Conservation (phyloP, 2,113 vertebrate species). For the Embiotoca jacksoni region DNA sequence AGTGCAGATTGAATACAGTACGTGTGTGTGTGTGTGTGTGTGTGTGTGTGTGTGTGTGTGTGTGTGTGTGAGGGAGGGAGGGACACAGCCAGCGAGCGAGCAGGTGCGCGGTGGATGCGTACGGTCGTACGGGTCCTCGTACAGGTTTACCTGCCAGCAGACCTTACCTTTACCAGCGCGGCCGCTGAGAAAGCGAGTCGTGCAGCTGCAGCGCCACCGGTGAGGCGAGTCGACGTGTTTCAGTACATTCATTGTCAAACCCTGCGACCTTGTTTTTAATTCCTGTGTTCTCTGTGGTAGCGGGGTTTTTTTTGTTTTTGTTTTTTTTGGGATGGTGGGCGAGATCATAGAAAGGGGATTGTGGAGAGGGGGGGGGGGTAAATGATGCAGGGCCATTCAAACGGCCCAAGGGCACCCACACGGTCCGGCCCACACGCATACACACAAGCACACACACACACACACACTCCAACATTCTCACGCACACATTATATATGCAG, state of each 20-base stretch:
- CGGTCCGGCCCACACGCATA: conserved; percentile 52
- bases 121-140: neutral
- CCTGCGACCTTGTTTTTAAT: conserved; percentile 44
- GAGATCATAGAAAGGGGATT: conserved; percentile 42
- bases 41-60: conserved; percentile 37
- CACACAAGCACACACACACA: conserved; percentile 42
- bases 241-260: conserved; percentile 74
- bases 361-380: conserved; percentile 15
- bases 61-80: neutral
- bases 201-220: conserved; percentile 42
- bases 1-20: conserved; percentile 70
- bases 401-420: conserved; percentile 54
- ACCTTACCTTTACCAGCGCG: conserved; percentile 9
- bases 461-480: conserved; percentile 52
- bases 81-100: conserved; percentile 4
- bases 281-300: conserved; percentile 42
- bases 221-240: conserved; percentile 48
- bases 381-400: conserved; percentile 52
- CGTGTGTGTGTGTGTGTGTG: conserved; percentile 33
- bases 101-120: conserved; percentile 39
- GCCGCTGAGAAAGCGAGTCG: conserved; percentile 16
- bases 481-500: conserved; percentile 68
- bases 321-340: conserved; percentile 36
- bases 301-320: too few relatives aligned
- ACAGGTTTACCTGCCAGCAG: conserved; percentile 27